Evolutionary conservation across 2,888 invertebrate genomes (phyloP), one percentile per base, ranked within the genome.

Genomic region (Zaprionus obscuricornis): DNA sequence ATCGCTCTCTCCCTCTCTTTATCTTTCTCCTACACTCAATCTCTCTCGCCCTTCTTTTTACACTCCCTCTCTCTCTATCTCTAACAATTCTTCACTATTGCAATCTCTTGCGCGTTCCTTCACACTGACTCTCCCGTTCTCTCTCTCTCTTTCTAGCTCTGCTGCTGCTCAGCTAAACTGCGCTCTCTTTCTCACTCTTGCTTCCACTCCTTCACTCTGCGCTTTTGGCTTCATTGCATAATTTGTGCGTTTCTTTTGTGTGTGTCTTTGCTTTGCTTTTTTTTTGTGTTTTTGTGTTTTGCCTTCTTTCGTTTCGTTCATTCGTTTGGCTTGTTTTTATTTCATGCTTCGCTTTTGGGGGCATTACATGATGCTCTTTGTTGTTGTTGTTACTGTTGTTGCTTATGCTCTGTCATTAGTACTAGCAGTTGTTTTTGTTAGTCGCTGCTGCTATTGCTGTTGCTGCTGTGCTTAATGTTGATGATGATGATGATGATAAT

Each of bases 261-360:
- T 66, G 67, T 66, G 65, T 59, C 54, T 49, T 60, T 64, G 22
- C 36, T 2, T 31, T 8, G 8, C 1, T 31, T 31, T 31, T 13
- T 13, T 31, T 7, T 11, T 31, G 10, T 31, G 2, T 31, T 31
- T 2, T 31, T 31, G 13, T 31, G 31, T 43, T 39, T 18, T 36
- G 31, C 29, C 11, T 46, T 5, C 7, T 22, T 22, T 4, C 22
- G 4, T 4, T 7, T 7, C 22, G 7, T 7, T n/a, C n/a, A n/a
- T n/a, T n/a, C n/a, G n/a, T n/a, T n/a, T n/a, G n/a, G n/a, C n/a
- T n/a, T n/a, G n/a, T n/a, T 58, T 52, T 46, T 50, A 45, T 34
- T 54, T 59, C 45, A 29, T 39, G 43, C 18, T 60, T 66, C 29
- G 49, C 45, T 43, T 70, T 66, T 59, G 47, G 54, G 34, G 54